Conservation (phyloP, 2,113 vertebrate genomes). For the Psophia crepitans region DNA sequence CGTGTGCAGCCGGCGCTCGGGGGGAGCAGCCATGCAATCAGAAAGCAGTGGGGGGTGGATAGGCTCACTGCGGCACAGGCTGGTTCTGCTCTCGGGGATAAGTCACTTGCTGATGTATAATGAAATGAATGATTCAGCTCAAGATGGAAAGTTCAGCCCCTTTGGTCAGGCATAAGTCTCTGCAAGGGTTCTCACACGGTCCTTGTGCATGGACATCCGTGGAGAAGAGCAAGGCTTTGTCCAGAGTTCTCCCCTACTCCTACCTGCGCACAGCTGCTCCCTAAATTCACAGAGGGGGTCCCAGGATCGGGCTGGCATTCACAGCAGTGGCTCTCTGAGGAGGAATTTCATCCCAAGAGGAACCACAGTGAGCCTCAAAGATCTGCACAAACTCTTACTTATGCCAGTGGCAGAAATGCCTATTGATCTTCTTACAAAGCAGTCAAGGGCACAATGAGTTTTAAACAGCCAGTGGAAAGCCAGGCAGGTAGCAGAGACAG, state of each 20-base stretch:
- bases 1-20: fast-evolving
- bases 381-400: not conserved
- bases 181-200: fast-evolving
- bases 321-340: not conserved
- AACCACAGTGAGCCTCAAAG: not conserved
- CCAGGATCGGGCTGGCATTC: fast-evolving
- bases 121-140: fast-evolving
- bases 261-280: not conserved
- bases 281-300: not conserved
- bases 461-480: not conserved
- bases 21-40: not conserved
- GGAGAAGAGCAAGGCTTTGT: not conserved
- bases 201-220: fast-evolving
- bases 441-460: not conserved
- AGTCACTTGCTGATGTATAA: not conserved
- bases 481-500: not conserved
- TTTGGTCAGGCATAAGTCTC: not conserved
- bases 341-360: not conserved
- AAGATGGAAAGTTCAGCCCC: not conserved
- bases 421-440: not conserved
- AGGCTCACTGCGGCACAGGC: not conserved
- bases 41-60: not conserved
- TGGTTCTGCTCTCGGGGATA: fast-evolving
- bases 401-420: not conserved
- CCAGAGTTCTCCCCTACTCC: not conserved